Evolutionary conservation across 2,888 invertebrate species (phyloP), one percentile per base, ranked within the genome.

Genomic region (Mesochorus sp.): DNA sequence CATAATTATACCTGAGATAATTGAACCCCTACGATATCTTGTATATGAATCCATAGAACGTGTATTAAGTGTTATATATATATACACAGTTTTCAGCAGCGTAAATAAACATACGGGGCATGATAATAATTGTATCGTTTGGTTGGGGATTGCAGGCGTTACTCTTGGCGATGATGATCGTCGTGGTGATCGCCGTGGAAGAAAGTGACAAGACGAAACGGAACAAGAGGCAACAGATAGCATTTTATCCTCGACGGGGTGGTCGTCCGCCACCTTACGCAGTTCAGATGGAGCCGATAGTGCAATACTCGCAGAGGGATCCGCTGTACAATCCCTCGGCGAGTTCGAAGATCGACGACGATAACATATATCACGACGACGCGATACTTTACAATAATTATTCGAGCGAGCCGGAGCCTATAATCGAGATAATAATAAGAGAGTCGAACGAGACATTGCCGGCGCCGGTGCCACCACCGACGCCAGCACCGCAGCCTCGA

Each of bases 361-460:
- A 87, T 53, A 84, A 70, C 71, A 82, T 91, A 6, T 80, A 73
- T 37, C 68, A 86, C 66, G 81, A 81, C 4, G 81, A 81, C 17
- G 5, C 70, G 3, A n/a, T 61, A 4, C 42, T 64, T n/a, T 80
- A 75, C 90, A 85, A 85, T 80, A 83, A 91, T 42, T 92, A 92
- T 75, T 90, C 91, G 81, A 85, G 93, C 91, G 95, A 96, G 62
- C 97, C 97, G 0, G 97, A 97, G 87, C 97, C 97, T 3, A 97
- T 97, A 17, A 97, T 97, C 84, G 97, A 97, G 91, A 97, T 97
- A 82, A 97, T 97, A 78, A 97, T 97, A 62, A 97, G 96, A 87
- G 97, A 97, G 90, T 96, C 97, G 0, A 97, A 97, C 87, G 96
- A 96, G 85, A 93, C 95, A 0, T 88, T 96, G 1, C 95, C 96